Evolutionary conservation across 2,888 invertebrate species (phyloP), one percentile per base, ranked within the genome.

Genomic region (Aporophyla lueneburgensis): DNA sequence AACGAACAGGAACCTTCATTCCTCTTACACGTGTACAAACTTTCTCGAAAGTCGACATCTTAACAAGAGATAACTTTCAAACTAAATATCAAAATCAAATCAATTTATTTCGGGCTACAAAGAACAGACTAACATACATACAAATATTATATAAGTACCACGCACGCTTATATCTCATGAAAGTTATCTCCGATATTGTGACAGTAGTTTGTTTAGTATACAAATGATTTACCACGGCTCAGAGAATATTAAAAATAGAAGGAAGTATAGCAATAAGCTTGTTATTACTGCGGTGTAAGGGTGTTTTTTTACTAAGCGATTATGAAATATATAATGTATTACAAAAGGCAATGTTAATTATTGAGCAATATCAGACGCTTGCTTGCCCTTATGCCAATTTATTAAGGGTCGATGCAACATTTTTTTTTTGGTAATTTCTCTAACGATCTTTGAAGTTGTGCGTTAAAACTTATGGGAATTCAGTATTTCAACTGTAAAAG

Each of bases 1-100:
- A 51, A 40, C 27, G 19, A 65, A 71, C 5, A 12, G 12, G 12
- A 68, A 58, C 65, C 53, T 46, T 63, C 16, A 14, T 43, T 19
- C 7, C 10, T 24, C 24, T 27, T 46, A 75, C 75, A 77, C 80
- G 79, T 76, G 86, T 53, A 58, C 33, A 43, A 74, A 85, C 62
- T 83, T 75, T 56, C 51, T 69, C 40, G 16, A 56, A 62, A 58
- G 54, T 51, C 24, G 53, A 4, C n/a, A 70, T 56, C 74, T 46
- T n/a, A 24, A 49, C 62, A 24, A 56, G n/a, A 33, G 2, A 33
- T 24, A 71, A 69, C 62, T 79, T 79, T 58, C 12, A 0, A 68
- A 56, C 71, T 56, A 54, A 40, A 24, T n/a, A n/a, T n/a, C n/a
- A n/a, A n/a, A n/a, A n/a, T n/a, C n/a, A n/a, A n/a, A n/a, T n/a